Conservation (phyloP, 2,113 vertebrate genomes). For the Micronisus gabar region DNA sequence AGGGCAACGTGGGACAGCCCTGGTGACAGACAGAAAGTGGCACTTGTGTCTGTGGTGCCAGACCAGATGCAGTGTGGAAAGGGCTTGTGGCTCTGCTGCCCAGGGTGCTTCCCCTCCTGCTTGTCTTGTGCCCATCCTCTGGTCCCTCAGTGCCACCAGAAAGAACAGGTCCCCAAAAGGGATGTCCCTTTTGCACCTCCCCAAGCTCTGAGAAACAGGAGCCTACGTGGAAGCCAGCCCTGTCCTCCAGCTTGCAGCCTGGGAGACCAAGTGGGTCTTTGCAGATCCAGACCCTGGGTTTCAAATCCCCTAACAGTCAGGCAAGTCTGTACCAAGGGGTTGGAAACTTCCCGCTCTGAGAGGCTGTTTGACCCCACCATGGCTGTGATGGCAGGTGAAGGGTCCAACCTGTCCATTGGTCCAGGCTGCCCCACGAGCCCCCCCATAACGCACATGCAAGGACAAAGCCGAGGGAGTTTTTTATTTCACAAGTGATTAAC, state of each 20-base stretch:
- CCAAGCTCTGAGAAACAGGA: not conserved
- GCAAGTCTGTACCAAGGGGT: not conserved
- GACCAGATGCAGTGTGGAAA: not conserved
- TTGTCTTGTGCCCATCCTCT: not conserved
- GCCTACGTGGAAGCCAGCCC: not conserved
- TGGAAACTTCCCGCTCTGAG: not conserved
- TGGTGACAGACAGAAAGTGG: not conserved
- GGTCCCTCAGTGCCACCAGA: not conserved
- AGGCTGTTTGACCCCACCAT: not conserved
- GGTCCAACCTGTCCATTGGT: accelerated
- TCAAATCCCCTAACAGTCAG: not conserved
- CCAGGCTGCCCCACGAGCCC: not conserved
- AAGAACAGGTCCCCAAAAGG: not conserved
- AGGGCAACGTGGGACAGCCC: not conserved
- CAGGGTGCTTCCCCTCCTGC: not conserved
- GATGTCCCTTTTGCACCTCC: not conserved
- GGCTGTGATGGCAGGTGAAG: not conserved
- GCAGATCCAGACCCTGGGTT: not conserved
- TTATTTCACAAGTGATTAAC: conserved; percentile 68
- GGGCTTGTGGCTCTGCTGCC: not conserved
- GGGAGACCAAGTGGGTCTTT: not conserved
- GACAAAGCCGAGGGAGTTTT: not conserved
- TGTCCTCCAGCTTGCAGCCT: not conserved
- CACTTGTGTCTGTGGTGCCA: not conserved
- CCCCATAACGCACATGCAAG: accelerated